A percentile compares a stretch with the other conserved stretches of the same genome.
Evolutionary conservation across 2,113 vertebrate species (phyloP).

Genomic region (Rhinolophus sinicus): DNA sequence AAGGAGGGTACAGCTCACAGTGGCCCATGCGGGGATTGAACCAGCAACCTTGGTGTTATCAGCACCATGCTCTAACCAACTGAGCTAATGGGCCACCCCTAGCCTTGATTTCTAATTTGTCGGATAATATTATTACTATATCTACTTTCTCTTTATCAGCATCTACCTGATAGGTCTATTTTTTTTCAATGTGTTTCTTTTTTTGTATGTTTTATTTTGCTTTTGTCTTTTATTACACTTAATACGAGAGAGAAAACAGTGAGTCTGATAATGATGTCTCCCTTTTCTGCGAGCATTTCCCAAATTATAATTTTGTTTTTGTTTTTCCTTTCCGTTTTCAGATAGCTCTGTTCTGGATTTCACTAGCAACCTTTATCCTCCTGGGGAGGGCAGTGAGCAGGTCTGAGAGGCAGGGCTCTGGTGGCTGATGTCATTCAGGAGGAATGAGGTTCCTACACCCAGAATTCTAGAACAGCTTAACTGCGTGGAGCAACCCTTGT

Average conservation of each 20-base stretch:
- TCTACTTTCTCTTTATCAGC: background rate
- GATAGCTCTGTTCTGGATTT: background rate
- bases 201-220: background rate
- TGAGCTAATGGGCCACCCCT: no score
- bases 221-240: background rate
- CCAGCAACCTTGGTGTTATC: no score
- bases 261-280: background rate
- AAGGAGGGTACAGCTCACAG: no score
- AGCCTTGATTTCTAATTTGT: background rate
- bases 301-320: background rate
- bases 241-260: background rate
- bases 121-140: background rate
- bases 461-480: background rate
- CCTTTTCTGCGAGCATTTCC: background rate
- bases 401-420: background rate
- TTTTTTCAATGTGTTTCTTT: background rate
- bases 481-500: background rate
- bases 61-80: no score
- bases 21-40: no score
- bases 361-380: background rate
- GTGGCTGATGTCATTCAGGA: background rate
- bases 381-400: background rate
- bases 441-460: background rate
- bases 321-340: background rate
- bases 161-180: background rate